phyloP scores from a whole-genome alignment of 2,113 vertebrate species.

The Nycticorax nycticorax region DNA sequence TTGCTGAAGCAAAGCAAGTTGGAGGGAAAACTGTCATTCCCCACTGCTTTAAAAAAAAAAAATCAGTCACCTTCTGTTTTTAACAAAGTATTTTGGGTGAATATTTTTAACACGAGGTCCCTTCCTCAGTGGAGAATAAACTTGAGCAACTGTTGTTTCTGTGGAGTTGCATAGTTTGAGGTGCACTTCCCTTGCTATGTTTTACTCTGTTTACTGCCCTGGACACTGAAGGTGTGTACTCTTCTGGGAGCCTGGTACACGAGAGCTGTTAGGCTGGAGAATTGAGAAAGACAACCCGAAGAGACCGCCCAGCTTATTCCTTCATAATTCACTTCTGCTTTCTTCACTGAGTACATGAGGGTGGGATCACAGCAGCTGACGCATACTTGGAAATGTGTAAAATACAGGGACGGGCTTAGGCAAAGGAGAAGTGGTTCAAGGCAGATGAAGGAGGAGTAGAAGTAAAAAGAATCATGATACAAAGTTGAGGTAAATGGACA shows the following conservation, averaged over 20 bases:
- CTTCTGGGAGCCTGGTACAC: neutral
- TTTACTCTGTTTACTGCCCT: neutral
- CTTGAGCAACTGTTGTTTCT: neutral
- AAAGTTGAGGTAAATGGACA: neutral
- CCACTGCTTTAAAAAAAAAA: neutral
- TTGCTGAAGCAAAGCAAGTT: neutral
- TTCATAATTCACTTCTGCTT: neutral
- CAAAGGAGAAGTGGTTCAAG: neutral
- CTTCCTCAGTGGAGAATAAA: neutral
- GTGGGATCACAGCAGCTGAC: neutral
- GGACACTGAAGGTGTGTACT: neutral
- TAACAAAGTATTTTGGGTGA: neutral
- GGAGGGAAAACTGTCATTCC: neutral
- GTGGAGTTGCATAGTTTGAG: neutral
- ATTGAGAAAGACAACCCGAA: neutral
- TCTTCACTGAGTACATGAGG: fast-evolving
- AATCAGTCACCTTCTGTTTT: neutral
- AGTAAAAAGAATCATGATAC: neutral
- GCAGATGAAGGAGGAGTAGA: neutral
- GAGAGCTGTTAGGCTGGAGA: neutral
- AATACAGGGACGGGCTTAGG: neutral
- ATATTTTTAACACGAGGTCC: neutral
- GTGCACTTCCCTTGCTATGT: neutral
- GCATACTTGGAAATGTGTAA: neutral
- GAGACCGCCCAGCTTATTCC: neutral